Evolutionary conservation across 2,113 vertebrate species (phyloP).

Genomic region (Xenopus tropicalis): DNA sequence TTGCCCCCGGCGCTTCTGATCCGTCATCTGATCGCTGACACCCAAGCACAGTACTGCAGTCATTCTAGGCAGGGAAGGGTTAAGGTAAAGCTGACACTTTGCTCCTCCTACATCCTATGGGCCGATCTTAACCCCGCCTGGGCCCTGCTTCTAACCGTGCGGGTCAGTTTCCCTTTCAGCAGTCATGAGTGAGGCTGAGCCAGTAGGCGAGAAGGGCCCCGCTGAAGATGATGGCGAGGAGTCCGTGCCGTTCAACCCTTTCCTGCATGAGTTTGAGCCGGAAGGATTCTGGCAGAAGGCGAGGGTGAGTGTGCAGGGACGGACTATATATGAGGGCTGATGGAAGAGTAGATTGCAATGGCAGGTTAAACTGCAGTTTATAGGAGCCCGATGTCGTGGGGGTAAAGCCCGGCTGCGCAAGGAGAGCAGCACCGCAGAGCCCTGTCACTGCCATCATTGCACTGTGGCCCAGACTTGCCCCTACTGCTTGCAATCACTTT

Average conservation of each 20-base stretch:
- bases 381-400: background rate
- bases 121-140: slow-evolving; percentile 8
- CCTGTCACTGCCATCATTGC: too few species aligned
- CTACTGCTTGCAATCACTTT: too few species aligned
- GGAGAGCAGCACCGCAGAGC: background rate
- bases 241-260: slow-evolving; percentile 63
- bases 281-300: slow-evolving; percentile 59
- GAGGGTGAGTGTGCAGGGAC: slow-evolving; percentile 60
- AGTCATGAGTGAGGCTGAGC: slow-evolving; percentile 10
- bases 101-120: slow-evolving; percentile 26
- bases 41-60: too few species aligned
- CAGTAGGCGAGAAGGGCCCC: background rate
- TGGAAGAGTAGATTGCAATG: background rate
- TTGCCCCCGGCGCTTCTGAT: too few species aligned
- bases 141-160: slow-evolving; percentile 26
- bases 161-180: background rate
- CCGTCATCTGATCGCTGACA: too few species aligned
- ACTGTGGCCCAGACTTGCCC: too few species aligned
- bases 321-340: background rate
- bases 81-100: background rate
- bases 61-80: background rate
- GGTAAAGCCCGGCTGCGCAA: background rate
- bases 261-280: slow-evolving; percentile 66
- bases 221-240: background rate
- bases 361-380: background rate